These are phyloP conservation scores for Eilema sororculum DNA, from an alignment of 2,888 invertebrate species.

Conservation along the genomic window DNA sequence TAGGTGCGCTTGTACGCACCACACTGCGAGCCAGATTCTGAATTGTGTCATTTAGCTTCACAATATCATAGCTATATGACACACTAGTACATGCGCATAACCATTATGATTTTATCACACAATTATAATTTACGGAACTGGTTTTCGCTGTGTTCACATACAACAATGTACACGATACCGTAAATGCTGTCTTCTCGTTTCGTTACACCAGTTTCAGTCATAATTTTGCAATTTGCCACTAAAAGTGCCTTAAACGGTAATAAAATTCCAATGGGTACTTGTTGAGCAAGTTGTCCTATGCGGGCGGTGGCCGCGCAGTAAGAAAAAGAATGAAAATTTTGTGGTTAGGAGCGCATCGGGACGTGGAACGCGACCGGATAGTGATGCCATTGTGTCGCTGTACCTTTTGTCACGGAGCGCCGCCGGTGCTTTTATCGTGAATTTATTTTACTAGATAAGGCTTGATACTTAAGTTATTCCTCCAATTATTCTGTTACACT, in stretches of 20 bases:
- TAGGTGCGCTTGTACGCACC: constrained; percentile 20
- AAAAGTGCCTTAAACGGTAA: constrained; percentile 62
- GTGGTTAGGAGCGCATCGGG: constrained; percentile 68
- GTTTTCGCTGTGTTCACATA: not conserved
- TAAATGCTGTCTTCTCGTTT: constrained; percentile 7
- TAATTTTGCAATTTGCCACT: constrained; percentile 45
- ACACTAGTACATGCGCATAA: constrained; percentile 20
- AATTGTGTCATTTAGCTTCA: constrained; percentile 55
- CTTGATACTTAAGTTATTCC: not conserved
- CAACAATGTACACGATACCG: constrained; percentile 18
- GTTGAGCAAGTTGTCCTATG: constrained; percentile 66
- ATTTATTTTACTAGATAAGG: not conserved
- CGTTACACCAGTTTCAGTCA: constrained; percentile 18
- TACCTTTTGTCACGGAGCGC: constrained; percentile 16
- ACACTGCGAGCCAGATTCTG: constrained; percentile 39
- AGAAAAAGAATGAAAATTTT: constrained; percentile 71
- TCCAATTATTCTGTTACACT: constrained; percentile 1
- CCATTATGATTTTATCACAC: constrained; percentile 28
- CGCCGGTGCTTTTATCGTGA: not conserved
- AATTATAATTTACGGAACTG: not conserved
- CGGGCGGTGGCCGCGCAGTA: constrained; percentile 65
- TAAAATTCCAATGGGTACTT: constrained; percentile 69
- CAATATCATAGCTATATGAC: constrained; percentile 35
- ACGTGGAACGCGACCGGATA: constrained; percentile 52
- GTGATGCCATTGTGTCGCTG: constrained; percentile 51